phyloP scores from a whole-genome alignment of 2,113 vertebrate species.

The Zingel zingel region DNA sequence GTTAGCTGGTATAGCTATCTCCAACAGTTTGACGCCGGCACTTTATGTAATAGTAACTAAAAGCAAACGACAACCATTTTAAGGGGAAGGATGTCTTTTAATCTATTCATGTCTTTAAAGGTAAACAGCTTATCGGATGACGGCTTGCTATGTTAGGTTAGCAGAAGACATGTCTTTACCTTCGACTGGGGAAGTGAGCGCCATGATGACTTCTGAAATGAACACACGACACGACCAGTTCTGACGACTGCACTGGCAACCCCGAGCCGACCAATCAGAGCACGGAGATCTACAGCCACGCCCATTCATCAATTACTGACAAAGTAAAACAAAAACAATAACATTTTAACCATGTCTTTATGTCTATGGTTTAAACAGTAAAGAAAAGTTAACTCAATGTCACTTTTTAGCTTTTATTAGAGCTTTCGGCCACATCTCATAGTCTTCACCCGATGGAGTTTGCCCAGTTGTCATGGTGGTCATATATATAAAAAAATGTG shows the following conservation, averaged over 20 bases:
- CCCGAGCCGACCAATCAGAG: conserved; percentile 72
- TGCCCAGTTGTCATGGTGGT: too few relatives aligned
- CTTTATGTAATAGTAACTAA: conserved; percentile 10
- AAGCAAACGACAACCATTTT: not conserved
- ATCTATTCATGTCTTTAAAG: too few relatives aligned
- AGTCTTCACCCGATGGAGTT: too few relatives aligned
- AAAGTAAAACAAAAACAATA: not conserved
- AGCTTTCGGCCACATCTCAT: too few relatives aligned
- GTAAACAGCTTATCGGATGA: fast-evolving
- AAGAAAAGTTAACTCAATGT: too few relatives aligned
- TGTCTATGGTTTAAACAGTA: too few relatives aligned
- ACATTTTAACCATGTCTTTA: too few relatives aligned
- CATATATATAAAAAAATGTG: too few relatives aligned
- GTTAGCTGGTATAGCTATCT: conserved; percentile 61
- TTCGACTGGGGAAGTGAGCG: conserved; percentile 74
- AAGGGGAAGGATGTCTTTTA: not conserved
- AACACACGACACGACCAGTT: conserved; percentile 79
- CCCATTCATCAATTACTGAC: conserved; percentile 2
- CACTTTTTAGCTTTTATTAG: too few relatives aligned
- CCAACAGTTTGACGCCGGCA: conserved; percentile 21
- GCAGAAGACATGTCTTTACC: conserved; percentile 76
- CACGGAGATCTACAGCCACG: conserved; percentile 3
- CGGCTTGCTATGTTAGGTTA: not conserved
- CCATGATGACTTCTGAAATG: conserved; percentile 85
- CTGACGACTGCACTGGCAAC: conserved; percentile 31